Evolutionary conservation across 2,888 invertebrate genomes (phyloP), one percentile per base, ranked within the genome.

Genomic region (Trissonchulus sp.): DNA sequence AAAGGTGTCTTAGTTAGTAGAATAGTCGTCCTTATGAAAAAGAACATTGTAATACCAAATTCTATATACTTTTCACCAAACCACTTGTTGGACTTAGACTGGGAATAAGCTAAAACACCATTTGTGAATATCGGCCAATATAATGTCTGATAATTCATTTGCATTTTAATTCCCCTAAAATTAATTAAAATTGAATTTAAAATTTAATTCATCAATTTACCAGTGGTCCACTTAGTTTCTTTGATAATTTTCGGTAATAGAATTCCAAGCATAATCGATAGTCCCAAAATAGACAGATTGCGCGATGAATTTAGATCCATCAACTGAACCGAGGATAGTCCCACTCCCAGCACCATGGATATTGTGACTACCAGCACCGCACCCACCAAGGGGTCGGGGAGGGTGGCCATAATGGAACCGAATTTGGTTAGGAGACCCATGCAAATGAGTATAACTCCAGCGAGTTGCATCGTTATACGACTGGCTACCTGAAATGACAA

Each of bases 221-320:
- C 73, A n/a, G 73, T 75, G 23, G 2, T 63, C 8, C 23, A 28
- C 3, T 35, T 75, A 38, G 2, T 76, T 2, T 77, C 73, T 2
- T 75, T 72, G 35, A 85, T 76, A 83, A 83, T 85, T 15, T 77
- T 74, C 0, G 85, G 84, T 48, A 86, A 79, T 72, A 84, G 88
- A 87, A 94, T 85, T 1, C 93, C 93, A 81, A 93, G 91, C 87
- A 94, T 93, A 77, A 94, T 87, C 1, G 93, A 92, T 81, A 93
- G 90, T 28, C 94, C 94, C 38, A 94, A 88, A 79, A 94, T 92
- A 85, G 93, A 93, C 65, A 94, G 88, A 87, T 94, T 94, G 74
- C 94, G 88, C 0, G 93, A 89, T 35, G 92, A 92, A 84, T 92
- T 91, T 78, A 94, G 86, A 81, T 93, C 89, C 60, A 94, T 90